Base-by-base conservation (phyloP, 2,113 vertebrate genomes). In the Eubucco bourcierii region DNA sequence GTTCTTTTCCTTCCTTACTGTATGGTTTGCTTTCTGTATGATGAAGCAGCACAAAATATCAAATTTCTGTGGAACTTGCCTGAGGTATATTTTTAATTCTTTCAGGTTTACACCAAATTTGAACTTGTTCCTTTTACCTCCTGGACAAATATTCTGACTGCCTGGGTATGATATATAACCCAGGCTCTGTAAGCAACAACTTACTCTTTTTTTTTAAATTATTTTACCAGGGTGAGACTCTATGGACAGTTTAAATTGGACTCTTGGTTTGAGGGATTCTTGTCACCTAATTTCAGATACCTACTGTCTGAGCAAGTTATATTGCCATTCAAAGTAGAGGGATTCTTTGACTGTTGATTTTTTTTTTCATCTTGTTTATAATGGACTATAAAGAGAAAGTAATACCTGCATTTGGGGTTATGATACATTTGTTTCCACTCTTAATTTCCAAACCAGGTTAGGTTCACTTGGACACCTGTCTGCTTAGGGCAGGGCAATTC, bases 51-150 rank as follows among this genome's bases (percentile, higher is more conserved):
- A 28, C 15, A 50, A 33, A 68, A 85, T 20, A 34, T 4, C 33
- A 47, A 21, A 52, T 68, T 47, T 17, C 50, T 6, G 0, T 80
- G 37, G n/a, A 71, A 81, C 12, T 82, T 9, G 1, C 44, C 66
- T 66, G 21, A 85, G 55, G 59, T 85, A 24, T 6, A 64, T 66
- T 86, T 39, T 86, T 39, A 74, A 70, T 94, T 76, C 39, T 83
- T 78, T 63, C 47, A 84, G 41, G 37, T 31, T 67, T 34, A 31
- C 3, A 46, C 15, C 3, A 2, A 46, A 64, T 72, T 61, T 81
- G 13, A 71, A 46, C 12, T 53, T 53, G 18, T 76, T 78, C 53
- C 4, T 86, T n/a, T 59, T 37, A 19, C 15, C 34, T 63, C 23
- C 52, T 37, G 58, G 44, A 64, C 60, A 80, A 24, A 61, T 66